Percentiles rank a stretch among this genome's conserved stretches.
Conservation (phyloP, 2,113 vertebrate species). For the Phaethornis superciliosus region DNA sequence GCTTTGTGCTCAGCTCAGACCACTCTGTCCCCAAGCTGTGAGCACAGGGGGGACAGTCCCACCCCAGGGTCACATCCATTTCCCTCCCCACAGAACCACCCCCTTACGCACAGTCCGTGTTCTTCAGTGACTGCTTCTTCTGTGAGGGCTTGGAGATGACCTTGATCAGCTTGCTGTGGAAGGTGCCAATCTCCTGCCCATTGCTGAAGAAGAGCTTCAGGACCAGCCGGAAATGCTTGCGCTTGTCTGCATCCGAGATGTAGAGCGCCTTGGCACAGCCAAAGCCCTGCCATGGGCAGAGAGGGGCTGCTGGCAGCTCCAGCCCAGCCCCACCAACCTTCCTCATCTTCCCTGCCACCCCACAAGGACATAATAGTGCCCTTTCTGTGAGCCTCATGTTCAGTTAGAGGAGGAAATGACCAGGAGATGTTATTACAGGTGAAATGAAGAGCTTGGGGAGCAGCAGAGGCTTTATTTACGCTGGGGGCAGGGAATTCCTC, state of each 20-base stretch:
- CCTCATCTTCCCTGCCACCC: neutral
- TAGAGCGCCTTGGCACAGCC: conserved; percentile 91
- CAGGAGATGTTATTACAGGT: conserved; percentile 71
- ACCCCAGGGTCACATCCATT: rapidly evolving
- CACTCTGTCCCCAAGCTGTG: neutral
- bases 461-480: conserved; percentile 51
- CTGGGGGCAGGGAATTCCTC: conserved; percentile 55
- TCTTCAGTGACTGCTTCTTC: conserved; percentile 98
- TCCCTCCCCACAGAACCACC: neutral
- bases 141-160: conserved; percentile 97
- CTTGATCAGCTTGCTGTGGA: conserved; percentile 93
- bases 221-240: conserved; percentile 92
- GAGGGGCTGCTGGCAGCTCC: neutral
- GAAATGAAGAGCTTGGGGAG: conserved; percentile 44
- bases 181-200: conserved; percentile 90
- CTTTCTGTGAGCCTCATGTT: conserved; percentile 24
- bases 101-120: conserved; percentile 86
- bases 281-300: conserved; percentile 79
- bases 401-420: neutral
- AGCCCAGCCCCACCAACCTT: neutral
- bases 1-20: neutral
- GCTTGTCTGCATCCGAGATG: conserved; percentile 94
- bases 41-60: neutral
- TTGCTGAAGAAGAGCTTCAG: conserved; percentile 86
- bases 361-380: neutral